Percentiles rank a stretch among this genome's conserved stretches.
phyloP scores from a whole-genome alignment of 2,797 vertebrate genomes.

The Lates japonicus region DNA sequence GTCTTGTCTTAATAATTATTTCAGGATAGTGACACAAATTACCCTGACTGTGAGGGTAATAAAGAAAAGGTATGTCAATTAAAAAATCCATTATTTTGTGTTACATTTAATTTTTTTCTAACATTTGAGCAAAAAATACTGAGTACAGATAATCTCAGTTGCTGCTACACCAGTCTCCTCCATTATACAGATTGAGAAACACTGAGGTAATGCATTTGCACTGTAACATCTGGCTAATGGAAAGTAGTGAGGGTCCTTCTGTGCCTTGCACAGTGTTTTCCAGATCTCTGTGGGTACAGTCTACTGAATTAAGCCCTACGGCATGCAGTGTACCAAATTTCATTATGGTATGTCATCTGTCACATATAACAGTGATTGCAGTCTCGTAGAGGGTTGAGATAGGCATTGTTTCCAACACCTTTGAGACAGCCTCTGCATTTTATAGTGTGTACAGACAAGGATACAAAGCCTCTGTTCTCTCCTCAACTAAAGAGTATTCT shows the following conservation, averaged over 20 bases:
- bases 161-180: neutral
- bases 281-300: neutral
- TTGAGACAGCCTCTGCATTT: neutral
- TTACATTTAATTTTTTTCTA: neutral
- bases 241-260: neutral
- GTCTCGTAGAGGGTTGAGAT: neutral
- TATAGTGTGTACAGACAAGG: neutral
- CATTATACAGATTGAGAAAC: neutral
- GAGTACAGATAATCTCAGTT: neutral
- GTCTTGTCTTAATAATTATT: neutral
- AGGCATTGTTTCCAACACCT: neutral
- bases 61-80: neutral
- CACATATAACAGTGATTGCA: slow-evolving; percentile 3
- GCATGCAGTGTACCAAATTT: neutral
- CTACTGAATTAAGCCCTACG: neutral
- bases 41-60: neutral
- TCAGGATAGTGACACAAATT: neutral
- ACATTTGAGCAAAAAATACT: neutral
- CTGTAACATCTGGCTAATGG: slow-evolving; percentile 15
- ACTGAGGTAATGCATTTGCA: neutral
- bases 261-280: neutral
- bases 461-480: neutral
- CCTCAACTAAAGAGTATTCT: neutral
- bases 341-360: neutral
- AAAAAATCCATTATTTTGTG: neutral